These are phyloP conservation scores for Cyrtonyx montezumae DNA, from an alignment of 2,113 vertebrate genomes.

Conservation along the genomic window DNA sequence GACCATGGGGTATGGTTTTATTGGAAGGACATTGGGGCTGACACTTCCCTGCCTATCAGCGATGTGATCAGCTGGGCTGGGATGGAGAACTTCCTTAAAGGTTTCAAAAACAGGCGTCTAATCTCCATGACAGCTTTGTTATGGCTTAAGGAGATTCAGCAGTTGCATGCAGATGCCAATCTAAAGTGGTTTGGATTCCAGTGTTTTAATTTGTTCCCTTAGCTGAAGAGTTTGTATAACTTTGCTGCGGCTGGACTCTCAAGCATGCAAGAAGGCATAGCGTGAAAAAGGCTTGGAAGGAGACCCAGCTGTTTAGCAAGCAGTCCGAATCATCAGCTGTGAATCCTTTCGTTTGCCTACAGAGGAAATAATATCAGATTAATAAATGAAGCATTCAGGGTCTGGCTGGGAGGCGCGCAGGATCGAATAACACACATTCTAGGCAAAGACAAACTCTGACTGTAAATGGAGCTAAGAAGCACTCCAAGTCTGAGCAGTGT, in stretches of 20 bases:
- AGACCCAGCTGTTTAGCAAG: background rate
- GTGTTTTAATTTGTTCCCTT: background rate
- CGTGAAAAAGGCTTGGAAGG: background rate
- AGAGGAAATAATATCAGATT: background rate
- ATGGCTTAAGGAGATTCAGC: background rate
- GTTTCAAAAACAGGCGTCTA: background rate
- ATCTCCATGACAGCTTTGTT: background rate
- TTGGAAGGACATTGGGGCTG: rapidly evolving
- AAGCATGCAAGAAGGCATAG: background rate
- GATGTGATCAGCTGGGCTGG: rapidly evolving
- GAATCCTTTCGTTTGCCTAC: background rate
- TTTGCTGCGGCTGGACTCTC: background rate
- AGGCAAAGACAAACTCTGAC: background rate
- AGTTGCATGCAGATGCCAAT: background rate
- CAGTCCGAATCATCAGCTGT: background rate
- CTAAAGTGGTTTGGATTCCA: background rate
- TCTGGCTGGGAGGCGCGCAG: background rate
- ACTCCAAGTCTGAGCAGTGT: background rate
- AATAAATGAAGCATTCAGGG: background rate
- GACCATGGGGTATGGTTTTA: rapidly evolving
- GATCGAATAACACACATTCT: background rate
- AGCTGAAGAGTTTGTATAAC: background rate
- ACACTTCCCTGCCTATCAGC: rapidly evolving
- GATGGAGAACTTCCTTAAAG: background rate
- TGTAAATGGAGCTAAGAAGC: background rate